Evolutionary conservation across 2,888 invertebrate species (phyloP), one percentile per base, ranked within the genome.

Genomic region (Oligia latruncula): DNA sequence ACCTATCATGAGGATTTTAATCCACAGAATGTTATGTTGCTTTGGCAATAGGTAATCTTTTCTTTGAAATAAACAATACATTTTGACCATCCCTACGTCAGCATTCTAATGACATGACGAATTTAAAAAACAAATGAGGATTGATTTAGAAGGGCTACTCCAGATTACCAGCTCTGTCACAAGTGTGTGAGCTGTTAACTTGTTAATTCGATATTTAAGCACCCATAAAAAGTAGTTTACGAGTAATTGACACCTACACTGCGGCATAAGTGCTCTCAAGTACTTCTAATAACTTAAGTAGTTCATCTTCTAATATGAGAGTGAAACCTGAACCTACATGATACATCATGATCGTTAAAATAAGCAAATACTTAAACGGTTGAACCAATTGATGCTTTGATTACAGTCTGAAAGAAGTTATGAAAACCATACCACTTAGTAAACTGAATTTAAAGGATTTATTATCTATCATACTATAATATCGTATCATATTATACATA

Each of bases 191-290:
- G 64, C 52, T 64, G 64, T 78, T 86, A 74, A 80, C 75, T 83
- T 64, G 68, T 83, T 64, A 80, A 86, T 74, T 66, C 58, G 20
- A 67, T 80, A 65, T 67, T 83, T 49, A 71, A 85, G 80, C 40
- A 68, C 23, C 60, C 73, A 80, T 77, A 77, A 85, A 86, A 85
- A 84, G 84, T 83, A 87, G 87, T 71, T 77, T 80, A 83, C 71
- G 71, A 72, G 85, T 86, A 85, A 85, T 85, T 84, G 85, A 85
- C 80, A 85, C 87, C 74, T 77, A 80, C 65, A 40, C 84, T 74
- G 9, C 13, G 20, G 43, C 55, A 35, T 74, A 71, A 80, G 79
- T 75, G 62, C 60, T 4, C 46, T 80, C 52, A 80, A 80, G 74
- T 76, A 74, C 87, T 80, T 60, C 67, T 83, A 82, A 74, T 82